Conservation (phyloP, 2,113 vertebrate species). For the Oostethus manadensis region DNA sequence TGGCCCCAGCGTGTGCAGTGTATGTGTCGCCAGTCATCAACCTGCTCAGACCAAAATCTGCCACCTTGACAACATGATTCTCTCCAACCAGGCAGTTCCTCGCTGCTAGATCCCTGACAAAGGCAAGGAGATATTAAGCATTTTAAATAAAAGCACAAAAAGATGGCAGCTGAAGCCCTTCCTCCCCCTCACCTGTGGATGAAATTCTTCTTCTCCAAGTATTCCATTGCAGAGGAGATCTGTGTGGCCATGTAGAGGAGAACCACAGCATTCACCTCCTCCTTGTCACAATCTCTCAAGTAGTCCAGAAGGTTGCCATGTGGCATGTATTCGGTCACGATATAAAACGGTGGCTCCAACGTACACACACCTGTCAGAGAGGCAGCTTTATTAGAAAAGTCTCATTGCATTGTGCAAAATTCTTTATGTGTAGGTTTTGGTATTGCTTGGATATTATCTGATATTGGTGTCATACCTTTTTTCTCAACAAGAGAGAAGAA, state of each 20-base stretch:
- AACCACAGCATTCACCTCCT: conserved; percentile 93
- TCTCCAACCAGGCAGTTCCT: conserved; percentile 96
- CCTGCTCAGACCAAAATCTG: conserved; percentile 93
- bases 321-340: conserved; percentile 97
- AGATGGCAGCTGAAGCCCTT: neutral
- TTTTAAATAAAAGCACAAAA: neutral
- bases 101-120: conserved; percentile 88
- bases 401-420: too few species aligned
- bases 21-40: conserved; percentile 98
- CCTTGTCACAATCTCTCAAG: conserved; percentile 88
- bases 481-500: too few species aligned
- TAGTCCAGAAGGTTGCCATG: conserved; percentile 97
- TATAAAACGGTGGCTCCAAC: conserved; percentile 96
- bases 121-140: neutral
- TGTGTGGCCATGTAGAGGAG: conserved; percentile 98
- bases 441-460: too few species aligned
- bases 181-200: conserved; percentile 82
- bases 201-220: conserved; percentile 98
- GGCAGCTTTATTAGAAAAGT: neutral
- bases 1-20: conserved; percentile 97
- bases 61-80: conserved; percentile 97
- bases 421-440: too few species aligned
- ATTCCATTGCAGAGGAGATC: conserved; percentile 99
- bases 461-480: too few species aligned
- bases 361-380: conserved; percentile 87